Conservation (phyloP, 2,113 vertebrate genomes). For the Tichodroma muraria region DNA sequence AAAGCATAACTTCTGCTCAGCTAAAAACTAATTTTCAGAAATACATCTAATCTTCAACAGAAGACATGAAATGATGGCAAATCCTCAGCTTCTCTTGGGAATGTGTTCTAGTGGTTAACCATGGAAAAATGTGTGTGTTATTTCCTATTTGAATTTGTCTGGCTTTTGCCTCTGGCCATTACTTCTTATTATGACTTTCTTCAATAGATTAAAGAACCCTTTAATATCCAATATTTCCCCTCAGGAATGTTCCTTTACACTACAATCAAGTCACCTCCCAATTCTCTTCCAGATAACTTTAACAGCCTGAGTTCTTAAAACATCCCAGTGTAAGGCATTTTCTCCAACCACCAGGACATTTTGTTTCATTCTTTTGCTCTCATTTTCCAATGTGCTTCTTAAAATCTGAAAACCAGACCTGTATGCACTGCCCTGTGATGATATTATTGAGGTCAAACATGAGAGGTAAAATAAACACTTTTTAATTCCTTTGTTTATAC, state of each 20-base stretch:
- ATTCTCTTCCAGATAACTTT: not conserved
- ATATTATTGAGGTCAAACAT: not conserved
- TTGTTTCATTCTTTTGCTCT: not conserved
- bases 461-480: not conserved
- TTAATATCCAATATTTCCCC: constrained; percentile 22
- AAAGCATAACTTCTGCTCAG: not conserved
- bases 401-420: not conserved
- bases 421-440: not conserved
- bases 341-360: not conserved
- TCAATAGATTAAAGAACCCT: constrained; percentile 35
- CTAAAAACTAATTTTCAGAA: not conserved
- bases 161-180: constrained; percentile 2
- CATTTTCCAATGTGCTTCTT: not conserved
- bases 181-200: constrained; percentile 24
- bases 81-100: constrained; percentile 3
- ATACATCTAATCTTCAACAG: not conserved
- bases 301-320: not conserved
- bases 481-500: not conserved
- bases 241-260: not conserved
- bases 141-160: constrained; percentile 18
- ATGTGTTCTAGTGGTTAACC: constrained; percentile 20
- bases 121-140: not conserved
- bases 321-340: not conserved
- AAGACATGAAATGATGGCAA: not conserved
- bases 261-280: not conserved